Evolutionary conservation across 1,140 invertebrate genomes (phyloP).

Genomic region (Eubasilissa regina): DNA sequence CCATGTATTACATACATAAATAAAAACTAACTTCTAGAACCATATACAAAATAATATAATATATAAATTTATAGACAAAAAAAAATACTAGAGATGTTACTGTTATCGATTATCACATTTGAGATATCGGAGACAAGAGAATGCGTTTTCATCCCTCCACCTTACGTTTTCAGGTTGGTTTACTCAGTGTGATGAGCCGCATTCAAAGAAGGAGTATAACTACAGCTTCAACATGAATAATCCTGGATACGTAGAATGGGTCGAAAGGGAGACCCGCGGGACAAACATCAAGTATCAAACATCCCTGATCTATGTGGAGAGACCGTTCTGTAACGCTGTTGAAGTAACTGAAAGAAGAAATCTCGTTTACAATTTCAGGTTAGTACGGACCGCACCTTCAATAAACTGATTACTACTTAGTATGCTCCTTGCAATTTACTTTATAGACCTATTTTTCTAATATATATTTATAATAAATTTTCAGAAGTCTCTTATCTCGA

Average conservation of each 20-base stretch:
- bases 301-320: constrained; percentile 85
- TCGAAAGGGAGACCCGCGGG: constrained; percentile 79
- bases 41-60: too few species aligned
- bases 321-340: constrained; percentile 85
- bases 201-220: constrained; percentile 85
- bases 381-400: neutral
- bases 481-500: constrained; percentile 82
- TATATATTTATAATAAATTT: constrained; percentile 25
- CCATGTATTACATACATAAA: too few species aligned
- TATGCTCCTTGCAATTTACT: neutral
- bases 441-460: neutral
- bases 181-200: constrained; percentile 81
- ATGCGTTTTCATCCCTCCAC: too few species aligned
- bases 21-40: too few species aligned
- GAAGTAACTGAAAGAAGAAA: constrained; percentile 91
- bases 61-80: too few species aligned
- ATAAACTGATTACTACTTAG: too few species aligned
- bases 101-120: too few species aligned
- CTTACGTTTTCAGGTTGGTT: constrained; percentile 82
- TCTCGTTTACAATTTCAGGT: constrained; percentile 88
- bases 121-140: too few species aligned
- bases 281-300: constrained; percentile 74
- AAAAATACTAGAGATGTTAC: too few species aligned
- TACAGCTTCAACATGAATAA: constrained; percentile 80
- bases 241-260: constrained; percentile 86